A percentile compares a stretch with the other conserved stretches of the same genome.
phyloP scores from a whole-genome alignment of 2,888 invertebrate species.

The Erannis defoliaria region DNA sequence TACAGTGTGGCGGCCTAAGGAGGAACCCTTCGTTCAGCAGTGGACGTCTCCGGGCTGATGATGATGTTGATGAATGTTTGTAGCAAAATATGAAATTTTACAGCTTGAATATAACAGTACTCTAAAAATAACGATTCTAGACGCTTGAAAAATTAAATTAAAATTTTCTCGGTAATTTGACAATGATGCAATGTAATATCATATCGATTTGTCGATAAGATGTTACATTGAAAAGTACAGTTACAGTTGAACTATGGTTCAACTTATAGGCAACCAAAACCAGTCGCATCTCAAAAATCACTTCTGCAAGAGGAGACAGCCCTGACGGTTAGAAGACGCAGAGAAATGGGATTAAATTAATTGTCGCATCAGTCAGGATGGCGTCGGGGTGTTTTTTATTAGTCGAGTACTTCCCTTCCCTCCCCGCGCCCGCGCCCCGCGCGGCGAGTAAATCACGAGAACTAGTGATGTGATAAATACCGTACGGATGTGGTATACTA shows the following conservation, averaged over 20 bases:
- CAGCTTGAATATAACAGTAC: too few relatives aligned
- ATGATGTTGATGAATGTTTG: too few relatives aligned
- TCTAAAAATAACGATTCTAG: too few relatives aligned
- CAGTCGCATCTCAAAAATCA: neutral
- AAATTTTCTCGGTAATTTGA: neutral
- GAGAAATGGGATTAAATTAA: slow-evolving; percentile 87
- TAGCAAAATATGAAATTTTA: too few relatives aligned
- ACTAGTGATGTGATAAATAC: slow-evolving; percentile 16
- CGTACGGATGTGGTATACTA: slow-evolving; percentile 51
- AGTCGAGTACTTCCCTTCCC: slow-evolving; percentile 74
- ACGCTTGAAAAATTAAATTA: too few relatives aligned
- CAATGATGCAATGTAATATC: neutral
- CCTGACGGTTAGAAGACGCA: slow-evolving; percentile 81
- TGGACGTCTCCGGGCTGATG: too few relatives aligned
- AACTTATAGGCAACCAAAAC: neutral
- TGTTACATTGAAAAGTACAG: too few relatives aligned
- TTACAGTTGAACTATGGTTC: too few relatives aligned
- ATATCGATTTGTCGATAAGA: too few relatives aligned
- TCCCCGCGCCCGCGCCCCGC: slow-evolving; percentile 45
- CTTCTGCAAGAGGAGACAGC: slow-evolving; percentile 53
- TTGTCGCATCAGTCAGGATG: slow-evolving; percentile 87
- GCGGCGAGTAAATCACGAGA: slow-evolving; percentile 78
- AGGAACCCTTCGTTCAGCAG: too few relatives aligned
- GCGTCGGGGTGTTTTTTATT: slow-evolving; percentile 87
- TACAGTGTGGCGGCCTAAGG: too few relatives aligned